Base-by-base conservation (phyloP, 2,888 invertebrate genomes). In the Napeogenes sylphis region DNA sequence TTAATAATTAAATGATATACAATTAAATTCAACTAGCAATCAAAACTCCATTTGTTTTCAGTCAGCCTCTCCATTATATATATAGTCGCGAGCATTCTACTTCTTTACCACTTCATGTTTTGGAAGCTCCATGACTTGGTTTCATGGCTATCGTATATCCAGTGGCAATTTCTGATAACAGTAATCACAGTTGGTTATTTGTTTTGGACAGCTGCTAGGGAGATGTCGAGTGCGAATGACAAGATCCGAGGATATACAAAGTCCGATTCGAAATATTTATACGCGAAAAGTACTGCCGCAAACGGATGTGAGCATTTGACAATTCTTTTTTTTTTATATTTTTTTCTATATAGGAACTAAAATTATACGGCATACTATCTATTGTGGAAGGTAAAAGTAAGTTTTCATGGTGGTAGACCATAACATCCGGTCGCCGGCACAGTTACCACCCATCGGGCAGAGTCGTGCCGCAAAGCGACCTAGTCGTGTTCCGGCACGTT, bases 131-230 rank as follows among this genome's bases (percentile, higher is more conserved):
- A 74, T 60, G 75, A 77, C 69, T 66, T 81, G 66, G 71, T 72
- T 14, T 69, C 76, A 47, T 73, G 68, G 63, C 57, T 81, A 63
- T 76, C 71, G 65, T 69, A 71, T 63, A 66, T 66, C 59, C 75
- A 73, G 67, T 79, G 78, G 74, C 73, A 71, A 70, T 69, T 74
- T 69, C 65, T 77, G 73, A 72, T 79, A 71, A 73, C 80, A 76
- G 72, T 84, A 79, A 81, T 81, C 75, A 81, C 79, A 79, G 78
- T 83, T 77, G 81, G 75, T 80, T 71, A 82, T 86, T 83, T 85
- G 73, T 85, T 83, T 83, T 85, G 85, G 83, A 83, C 82, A 86
- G 86, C 84, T 68, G 71, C 73, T 64, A 82, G 76, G 78, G 72
- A 55, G 53, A 54, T 54, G 30, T 55, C 64, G n/a, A 56, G 56